Evolutionary conservation across 2,797 vertebrate genomes (phyloP).

Genomic region (Myiotriccus ornatus): DNA sequence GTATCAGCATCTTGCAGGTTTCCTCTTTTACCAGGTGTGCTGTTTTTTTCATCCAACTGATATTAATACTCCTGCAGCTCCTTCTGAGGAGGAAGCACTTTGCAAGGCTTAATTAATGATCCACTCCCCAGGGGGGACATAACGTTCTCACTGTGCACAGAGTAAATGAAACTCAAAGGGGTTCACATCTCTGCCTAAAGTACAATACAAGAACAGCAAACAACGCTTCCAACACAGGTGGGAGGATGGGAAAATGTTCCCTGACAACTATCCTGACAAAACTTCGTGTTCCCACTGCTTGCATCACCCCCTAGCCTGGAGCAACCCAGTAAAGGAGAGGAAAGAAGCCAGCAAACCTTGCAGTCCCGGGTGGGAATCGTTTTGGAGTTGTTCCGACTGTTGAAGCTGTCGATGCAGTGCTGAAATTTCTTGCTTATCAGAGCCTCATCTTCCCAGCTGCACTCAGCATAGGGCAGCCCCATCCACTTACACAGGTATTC

Average conservation of each 20-base stretch:
- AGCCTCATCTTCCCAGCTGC: constrained; percentile 96
- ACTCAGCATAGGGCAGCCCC: constrained; percentile 95
- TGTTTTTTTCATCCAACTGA: background rate
- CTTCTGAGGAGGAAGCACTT: constrained; percentile 4
- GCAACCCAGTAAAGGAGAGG: background rate
- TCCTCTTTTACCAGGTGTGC: background rate
- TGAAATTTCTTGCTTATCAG: constrained; percentile 92
- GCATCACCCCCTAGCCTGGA: background rate
- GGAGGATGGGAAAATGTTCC: background rate
- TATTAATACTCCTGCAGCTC: background rate
- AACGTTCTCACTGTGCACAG: background rate
- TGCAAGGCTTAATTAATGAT: constrained; percentile 28
- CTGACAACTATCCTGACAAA: constrained; percentile 5
- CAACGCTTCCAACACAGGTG: background rate
- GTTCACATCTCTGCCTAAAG: background rate
- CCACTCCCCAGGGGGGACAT: background rate
- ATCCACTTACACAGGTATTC: constrained; percentile 99
- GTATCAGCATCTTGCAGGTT: background rate
- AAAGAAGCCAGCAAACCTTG: constrained; percentile 80
- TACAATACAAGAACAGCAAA: background rate
- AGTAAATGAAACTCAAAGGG: background rate
- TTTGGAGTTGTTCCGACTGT: constrained; percentile 88
- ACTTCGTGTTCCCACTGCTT: background rate
- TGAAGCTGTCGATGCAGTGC: constrained; percentile 89
- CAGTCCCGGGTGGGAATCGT: constrained; percentile 94